Conservation (phyloP, 2,888 invertebrate species). For the Epistrophe eligans region DNA sequence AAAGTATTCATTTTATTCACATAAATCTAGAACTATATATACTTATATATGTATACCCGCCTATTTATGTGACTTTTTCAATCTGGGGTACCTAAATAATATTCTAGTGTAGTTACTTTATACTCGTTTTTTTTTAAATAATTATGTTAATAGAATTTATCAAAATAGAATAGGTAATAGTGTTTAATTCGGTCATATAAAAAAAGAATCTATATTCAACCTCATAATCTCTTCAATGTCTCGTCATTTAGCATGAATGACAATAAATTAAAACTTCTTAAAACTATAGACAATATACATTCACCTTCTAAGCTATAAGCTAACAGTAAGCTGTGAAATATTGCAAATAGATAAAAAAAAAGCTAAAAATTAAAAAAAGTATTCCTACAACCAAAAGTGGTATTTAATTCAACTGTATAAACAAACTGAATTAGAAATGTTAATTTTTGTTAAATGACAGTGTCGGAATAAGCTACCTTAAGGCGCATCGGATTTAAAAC, state of each 20-base stretch:
- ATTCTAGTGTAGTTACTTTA: not conserved
- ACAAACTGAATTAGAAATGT: slow-evolving; percentile 15
- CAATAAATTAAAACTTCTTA: slow-evolving; percentile 12
- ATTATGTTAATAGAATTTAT: slow-evolving; percentile 3
- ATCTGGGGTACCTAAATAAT: not conserved
- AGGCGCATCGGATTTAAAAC: not conserved
- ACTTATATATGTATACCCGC: too few species aligned
- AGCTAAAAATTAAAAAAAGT: not conserved
- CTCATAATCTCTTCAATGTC: slow-evolving; percentile 2
- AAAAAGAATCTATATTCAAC: not conserved
- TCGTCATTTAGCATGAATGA: slow-evolving; percentile 29
- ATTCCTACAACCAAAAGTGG: slow-evolving; percentile 3
- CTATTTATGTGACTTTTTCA: not conserved
- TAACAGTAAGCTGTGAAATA: slow-evolving; percentile 26
- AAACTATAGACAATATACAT: not conserved
- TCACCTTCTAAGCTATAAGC: not conserved
- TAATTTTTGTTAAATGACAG: not conserved
- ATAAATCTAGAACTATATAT: not conserved
- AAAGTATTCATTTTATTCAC: not conserved
- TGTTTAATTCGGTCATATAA: not conserved
- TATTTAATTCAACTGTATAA: slow-evolving; percentile 29
- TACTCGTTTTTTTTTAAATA: not conserved
- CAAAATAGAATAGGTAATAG: slow-evolving; percentile 3
- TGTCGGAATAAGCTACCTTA: not conserved
- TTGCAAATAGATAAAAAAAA: not conserved